Evolutionary conservation across 1,140 invertebrate genomes (phyloP).

Genomic region (Tetramorium parvispinum): DNA sequence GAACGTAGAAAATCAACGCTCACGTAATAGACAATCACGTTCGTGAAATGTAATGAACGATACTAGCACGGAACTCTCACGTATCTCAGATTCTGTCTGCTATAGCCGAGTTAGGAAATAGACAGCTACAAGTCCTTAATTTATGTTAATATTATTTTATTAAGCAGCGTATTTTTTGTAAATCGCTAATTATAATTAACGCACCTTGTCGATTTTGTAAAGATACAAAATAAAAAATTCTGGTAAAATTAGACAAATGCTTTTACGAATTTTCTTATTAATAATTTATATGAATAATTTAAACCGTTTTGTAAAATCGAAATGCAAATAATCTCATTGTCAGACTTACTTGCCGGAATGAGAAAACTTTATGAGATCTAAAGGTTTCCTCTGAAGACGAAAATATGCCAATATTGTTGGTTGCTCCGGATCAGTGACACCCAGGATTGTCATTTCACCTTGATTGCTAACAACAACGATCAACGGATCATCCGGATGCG

Average conservation of each 20-base stretch:
- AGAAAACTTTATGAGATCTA: conserved; percentile 81
- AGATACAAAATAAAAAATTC: neutral
- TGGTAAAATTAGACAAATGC: neutral
- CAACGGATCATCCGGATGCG: conserved; percentile 79
- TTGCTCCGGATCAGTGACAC: conserved; percentile 62
- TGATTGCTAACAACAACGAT: conserved; percentile 68
- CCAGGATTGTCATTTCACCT: conserved; percentile 78
- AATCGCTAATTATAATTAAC: neutral
- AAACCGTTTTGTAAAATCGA: neutral
- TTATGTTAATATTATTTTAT: neutral
- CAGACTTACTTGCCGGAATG: conserved; percentile 76
- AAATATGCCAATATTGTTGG: conserved; percentile 70
- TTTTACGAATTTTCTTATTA: neutral
- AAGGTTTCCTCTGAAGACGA: conserved; percentile 67
- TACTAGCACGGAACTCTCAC: neutral
- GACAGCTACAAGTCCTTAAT: neutral
- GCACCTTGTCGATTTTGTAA: neutral
- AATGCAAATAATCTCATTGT: neutral
- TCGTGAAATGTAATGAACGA: neutral
- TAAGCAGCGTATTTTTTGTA: neutral
- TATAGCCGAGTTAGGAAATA: neutral
- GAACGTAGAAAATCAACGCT: neutral
- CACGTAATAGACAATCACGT: neutral
- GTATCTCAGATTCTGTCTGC: neutral
- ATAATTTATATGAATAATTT: neutral